Percentiles rank a stretch among this genome's conserved stretches.
These are phyloP conservation scores for Bombus waltoni DNA, from an alignment of 1,140 invertebrate genomes.

Conservation along the genomic window DNA sequence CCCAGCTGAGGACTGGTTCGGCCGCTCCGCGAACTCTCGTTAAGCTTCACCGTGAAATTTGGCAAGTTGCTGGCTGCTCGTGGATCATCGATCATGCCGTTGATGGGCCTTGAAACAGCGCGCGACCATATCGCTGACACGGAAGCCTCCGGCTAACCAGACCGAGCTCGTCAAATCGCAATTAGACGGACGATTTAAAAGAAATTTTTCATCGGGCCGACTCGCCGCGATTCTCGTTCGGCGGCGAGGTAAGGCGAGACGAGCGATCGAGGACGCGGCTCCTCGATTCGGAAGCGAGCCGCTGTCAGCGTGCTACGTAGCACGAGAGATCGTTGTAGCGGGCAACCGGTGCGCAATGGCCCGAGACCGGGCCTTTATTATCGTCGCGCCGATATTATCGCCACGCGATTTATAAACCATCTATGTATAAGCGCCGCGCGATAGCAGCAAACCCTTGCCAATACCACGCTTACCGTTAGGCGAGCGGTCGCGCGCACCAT, in stretches of 20 bases:
- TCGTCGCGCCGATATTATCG: conserved; percentile 45
- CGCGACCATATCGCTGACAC: conserved; percentile 41
- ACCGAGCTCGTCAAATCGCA: conserved; percentile 66
- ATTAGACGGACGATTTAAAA: conserved; percentile 70
- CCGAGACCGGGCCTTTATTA: conserved; percentile 54
- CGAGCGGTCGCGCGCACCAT: neutral
- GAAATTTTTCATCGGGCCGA: conserved; percentile 58
- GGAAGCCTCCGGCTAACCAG: conserved; percentile 43
- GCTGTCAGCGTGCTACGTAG: neutral
- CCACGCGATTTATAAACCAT: conserved; percentile 49
- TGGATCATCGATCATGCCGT: conserved; percentile 62
- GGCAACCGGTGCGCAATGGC: conserved; percentile 29
- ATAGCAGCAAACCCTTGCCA: neutral
- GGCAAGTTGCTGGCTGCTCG: neutral
- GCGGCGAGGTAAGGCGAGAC: neutral
- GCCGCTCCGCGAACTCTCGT: conserved; percentile 20
- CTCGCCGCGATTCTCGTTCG: conserved; percentile 15
- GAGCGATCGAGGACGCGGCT: neutral
- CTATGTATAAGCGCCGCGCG: conserved; percentile 41
- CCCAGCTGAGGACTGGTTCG: neutral
- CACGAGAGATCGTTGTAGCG: neutral
- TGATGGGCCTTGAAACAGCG: conserved; percentile 45
- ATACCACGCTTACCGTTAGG: conserved; percentile 43
- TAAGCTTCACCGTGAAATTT: conserved; percentile 44
- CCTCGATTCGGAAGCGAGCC: conserved; percentile 14